A percentile compares a stretch with the other conserved stretches of the same genome.
Conservation (phyloP, 2,797 vertebrate genomes). For the Danio choprae region DNA sequence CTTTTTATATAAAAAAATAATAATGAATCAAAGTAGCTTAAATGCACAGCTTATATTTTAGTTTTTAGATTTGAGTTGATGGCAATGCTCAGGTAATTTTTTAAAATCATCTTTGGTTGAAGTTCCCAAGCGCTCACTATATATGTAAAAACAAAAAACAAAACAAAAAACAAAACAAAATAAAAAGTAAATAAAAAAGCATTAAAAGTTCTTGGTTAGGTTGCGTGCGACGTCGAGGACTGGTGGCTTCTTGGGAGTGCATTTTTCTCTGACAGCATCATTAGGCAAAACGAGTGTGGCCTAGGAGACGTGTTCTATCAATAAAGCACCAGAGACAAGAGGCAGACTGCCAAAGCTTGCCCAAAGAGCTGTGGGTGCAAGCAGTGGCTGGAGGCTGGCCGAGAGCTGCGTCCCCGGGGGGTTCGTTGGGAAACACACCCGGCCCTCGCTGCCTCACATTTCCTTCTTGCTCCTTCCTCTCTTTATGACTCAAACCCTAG, state of each 20-base stretch:
- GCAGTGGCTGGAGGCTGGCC: conserved; percentile 57
- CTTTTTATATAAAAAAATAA: neutral
- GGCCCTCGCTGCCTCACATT: conserved; percentile 25
- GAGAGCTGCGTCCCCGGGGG: conserved; percentile 48
- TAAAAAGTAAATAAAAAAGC: conserved; percentile 49
- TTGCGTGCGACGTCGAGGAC: conserved; percentile 56
- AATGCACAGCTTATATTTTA: neutral
- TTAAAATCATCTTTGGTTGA: conserved; percentile 27
- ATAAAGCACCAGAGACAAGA: conserved; percentile 62
- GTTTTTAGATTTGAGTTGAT: neutral
- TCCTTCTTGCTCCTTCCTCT: conserved; percentile 31
- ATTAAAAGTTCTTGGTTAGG: conserved; percentile 52
- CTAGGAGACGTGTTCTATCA: conserved; percentile 61
- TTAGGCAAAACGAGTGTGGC: conserved; percentile 60
- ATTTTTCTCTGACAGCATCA: conserved; percentile 66
- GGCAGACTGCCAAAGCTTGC: conserved; percentile 63
- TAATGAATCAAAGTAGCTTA: neutral
- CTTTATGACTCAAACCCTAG: conserved; percentile 31
- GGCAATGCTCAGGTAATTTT: conserved; percentile 26
- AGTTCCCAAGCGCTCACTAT: conserved; percentile 5
- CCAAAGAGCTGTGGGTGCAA: conserved; percentile 61
- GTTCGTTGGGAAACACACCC: conserved; percentile 42
- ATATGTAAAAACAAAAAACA: conserved; percentile 39
- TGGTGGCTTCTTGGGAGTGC: conserved; percentile 61
- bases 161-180: too few species aligned